Evolutionary conservation across 2,888 invertebrate genomes (phyloP), one percentile per base, ranked within the genome.

Genomic region (Hydriomena furcata): DNA sequence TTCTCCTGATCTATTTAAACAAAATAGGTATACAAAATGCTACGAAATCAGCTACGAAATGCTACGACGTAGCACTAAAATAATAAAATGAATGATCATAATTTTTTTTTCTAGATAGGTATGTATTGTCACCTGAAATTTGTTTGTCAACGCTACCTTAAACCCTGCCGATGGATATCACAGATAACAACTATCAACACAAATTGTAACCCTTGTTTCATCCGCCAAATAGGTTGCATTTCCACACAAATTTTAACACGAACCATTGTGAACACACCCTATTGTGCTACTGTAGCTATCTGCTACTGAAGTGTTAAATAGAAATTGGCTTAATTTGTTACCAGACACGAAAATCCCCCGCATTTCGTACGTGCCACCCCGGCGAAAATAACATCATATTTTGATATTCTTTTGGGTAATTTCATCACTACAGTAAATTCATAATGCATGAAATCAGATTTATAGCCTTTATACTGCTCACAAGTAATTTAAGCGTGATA

Each of bases 181-280:
- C 58, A 81, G 87, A 88, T 88, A 89, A 81, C 75, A 76, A 79
- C 75, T 82, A 83, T 84, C 78, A 76, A 80, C 80, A 79, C 83
- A 85, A 85, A 88, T 86, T 86, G 83, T 83, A 79, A 77, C 82
- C 84, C 83, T 76, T 79, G 79, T 79, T 78, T 76, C 81, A 84
- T 84, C 75, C 82, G 69, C 73, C 71, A 84, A 88, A 88, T 87
- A 86, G 85, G 86, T 76, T 82, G 81, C 83, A 84, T 81, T 87
- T 85, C 76, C 73, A 79, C 72, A 78, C 75, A 72, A 84, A 84
- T 86, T 87, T 80, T 77, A 79, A 84, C 81, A 76, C 71, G 68
- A 70, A 63, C 71, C 72, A 72, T 74, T 76, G 75, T 74, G 76
- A 78, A 76, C 69, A 77, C 65, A 58, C 61, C 70, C 68, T 58